Conservation (phyloP, 2,797 vertebrate species). For the Macroramphosus scolopax region DNA sequence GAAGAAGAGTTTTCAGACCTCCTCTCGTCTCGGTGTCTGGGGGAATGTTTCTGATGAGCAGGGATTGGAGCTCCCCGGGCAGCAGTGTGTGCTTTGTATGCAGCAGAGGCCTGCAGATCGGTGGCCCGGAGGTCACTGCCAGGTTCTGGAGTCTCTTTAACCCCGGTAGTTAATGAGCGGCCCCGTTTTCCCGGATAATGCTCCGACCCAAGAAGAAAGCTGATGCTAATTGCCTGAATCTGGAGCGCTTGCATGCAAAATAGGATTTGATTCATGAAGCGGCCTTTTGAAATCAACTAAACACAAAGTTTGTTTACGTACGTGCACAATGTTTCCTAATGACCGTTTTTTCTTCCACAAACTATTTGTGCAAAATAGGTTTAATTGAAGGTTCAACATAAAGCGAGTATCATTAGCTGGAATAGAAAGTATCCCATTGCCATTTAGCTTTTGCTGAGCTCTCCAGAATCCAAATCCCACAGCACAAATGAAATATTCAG, state of each 20-base stretch:
- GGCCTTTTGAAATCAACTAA: slow-evolving; percentile 38
- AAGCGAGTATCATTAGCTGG: slow-evolving; percentile 43
- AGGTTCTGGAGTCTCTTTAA: slow-evolving; percentile 43
- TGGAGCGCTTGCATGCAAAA: slow-evolving; percentile 25
- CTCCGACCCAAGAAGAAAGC: slow-evolving; percentile 53
- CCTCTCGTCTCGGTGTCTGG: slow-evolving; percentile 34
- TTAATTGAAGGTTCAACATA: slow-evolving; percentile 34
- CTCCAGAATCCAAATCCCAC: slow-evolving; percentile 54
- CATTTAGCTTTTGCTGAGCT: slow-evolving; percentile 49
- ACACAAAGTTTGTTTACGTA: slow-evolving; percentile 46
- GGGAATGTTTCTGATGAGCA: slow-evolving; percentile 47
- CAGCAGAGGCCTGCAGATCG: slow-evolving; percentile 38
- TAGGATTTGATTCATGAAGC: slow-evolving; percentile 37
- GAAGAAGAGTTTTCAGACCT: slow-evolving; percentile 31
- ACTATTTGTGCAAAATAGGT: slow-evolving; percentile 30
- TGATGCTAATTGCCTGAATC: slow-evolving; percentile 51
- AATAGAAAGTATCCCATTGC: slow-evolving; percentile 49
- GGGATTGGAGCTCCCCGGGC: slow-evolving; percentile 16
- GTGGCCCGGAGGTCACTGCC: slow-evolving; percentile 44
- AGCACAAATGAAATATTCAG: slow-evolving; percentile 67
- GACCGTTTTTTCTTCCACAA: slow-evolving; percentile 29
- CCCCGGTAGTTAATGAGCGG: slow-evolving; percentile 50
- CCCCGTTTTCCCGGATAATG: slow-evolving; percentile 36
- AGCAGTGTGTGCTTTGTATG: slow-evolving; percentile 36
- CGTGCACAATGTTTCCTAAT: slow-evolving; percentile 42